These are phyloP conservation scores for Acleris emargana DNA, from an alignment of 2,888 invertebrate species.

Conservation along the genomic window DNA sequence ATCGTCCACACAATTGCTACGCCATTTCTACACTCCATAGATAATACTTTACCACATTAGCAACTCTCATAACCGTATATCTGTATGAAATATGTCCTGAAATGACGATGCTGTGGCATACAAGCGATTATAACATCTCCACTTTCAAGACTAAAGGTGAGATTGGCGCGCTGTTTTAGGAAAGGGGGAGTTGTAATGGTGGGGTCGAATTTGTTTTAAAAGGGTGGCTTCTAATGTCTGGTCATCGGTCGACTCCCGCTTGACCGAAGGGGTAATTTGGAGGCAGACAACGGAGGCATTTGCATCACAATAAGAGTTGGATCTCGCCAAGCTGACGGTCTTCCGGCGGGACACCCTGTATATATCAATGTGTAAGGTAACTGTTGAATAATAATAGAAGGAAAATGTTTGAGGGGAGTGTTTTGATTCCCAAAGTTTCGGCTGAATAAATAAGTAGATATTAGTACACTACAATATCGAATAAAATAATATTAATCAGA, in stretches of 20 bases:
- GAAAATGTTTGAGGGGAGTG: conserved; percentile 27
- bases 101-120: conserved; percentile 46
- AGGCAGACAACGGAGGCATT: conserved; percentile 82
- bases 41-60: conserved; percentile 70
- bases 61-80: conserved; percentile 76
- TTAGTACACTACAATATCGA: neutral
- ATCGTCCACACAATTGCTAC: conserved; percentile 76
- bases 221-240: conserved; percentile 78
- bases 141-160: conserved; percentile 51
- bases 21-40: conserved; percentile 63
- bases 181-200: conserved; percentile 45
- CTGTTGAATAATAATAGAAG: conserved; percentile 67
- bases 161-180: conserved; percentile 48
- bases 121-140: conserved; percentile 53
- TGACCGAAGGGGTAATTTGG: conserved; percentile 82
- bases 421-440: conserved; percentile 29
- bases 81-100: conserved; percentile 74
- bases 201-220: conserved; percentile 72
- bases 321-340: conserved; percentile 61
- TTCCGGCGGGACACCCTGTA: conserved; percentile 76
- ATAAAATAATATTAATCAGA: neutral
- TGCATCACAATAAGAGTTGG: conserved; percentile 80
- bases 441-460: conserved; percentile 19
- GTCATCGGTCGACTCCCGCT: conserved; percentile 73
- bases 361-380: conserved; percentile 62